Base-by-base conservation (phyloP, 2,113 vertebrate species). In the Laticauda colubrina region DNA sequence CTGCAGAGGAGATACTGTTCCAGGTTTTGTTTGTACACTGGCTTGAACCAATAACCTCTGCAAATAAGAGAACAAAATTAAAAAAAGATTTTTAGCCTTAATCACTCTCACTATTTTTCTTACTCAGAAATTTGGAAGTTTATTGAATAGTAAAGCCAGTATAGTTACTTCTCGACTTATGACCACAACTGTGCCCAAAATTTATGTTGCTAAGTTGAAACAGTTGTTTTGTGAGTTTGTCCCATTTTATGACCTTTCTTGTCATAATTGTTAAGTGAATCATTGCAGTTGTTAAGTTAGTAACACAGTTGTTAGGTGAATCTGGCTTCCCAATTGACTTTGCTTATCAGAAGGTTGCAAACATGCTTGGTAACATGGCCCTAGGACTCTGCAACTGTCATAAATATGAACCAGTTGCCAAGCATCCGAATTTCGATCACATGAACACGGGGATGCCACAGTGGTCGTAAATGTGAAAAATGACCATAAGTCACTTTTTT, bases 11-110 rank as follows among this genome's bases (percentile, higher is more conserved):
- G 97, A 97, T 85, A 96, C 96, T 1, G 97, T 96, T 81, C 96
- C 96, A 0, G 97, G 95, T 95, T 97, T 98, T 75, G 96, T 92
- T 94, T 96, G 97, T 88, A 97, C 96, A 1, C 93, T 96, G 2
- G 97, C 95, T 93, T 98, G 97, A 89, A 97, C 97, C 96, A 98
- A 95, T 88, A 98, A 95, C 54, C 96, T 96, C 97, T 97, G 95
- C 57, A 26, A 59, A 94, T 90, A 92, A 23, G 21, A 29, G 34
- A 24, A 29, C 0, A 55, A 14, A 18, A 23, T 90, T 5, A 24
- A 81, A 54, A 89, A 55, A 12, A 0, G 23, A 12, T 20, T 43
- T 15, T 45, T n/a, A 29, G 10, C 15, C 5, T 29, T 24, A 4
- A 6, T n/a, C 11, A 81, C 24, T 54, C 39, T 53, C 3, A 51